Percentiles rank a stretch among this genome's conserved stretches.
Evolutionary conservation across 2,113 vertebrate species (phyloP).

Genomic region (Crocuta crocuta): DNA sequence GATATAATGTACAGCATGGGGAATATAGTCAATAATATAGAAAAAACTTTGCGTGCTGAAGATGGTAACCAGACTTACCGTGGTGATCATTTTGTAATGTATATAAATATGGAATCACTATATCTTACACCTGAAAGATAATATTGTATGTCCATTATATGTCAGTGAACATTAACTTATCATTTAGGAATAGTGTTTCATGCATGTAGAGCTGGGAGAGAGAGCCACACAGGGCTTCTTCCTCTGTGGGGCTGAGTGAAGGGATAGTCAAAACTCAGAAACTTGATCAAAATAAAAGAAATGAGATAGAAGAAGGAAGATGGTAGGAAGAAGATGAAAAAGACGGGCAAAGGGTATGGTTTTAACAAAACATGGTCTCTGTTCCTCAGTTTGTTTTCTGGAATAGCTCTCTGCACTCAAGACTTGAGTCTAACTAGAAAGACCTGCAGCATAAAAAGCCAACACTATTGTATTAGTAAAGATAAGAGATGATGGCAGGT

Average conservation of each 20-base stretch:
- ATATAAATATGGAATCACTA: background rate
- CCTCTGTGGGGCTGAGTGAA: background rate
- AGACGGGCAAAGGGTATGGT: background rate
- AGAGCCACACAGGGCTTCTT: background rate
- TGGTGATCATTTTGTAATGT: background rate
- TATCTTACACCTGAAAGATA: background rate
- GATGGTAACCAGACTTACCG: background rate
- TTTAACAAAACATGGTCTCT: background rate
- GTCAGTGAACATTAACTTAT: background rate
- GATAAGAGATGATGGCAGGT: background rate
- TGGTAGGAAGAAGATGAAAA: background rate
- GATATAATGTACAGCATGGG: background rate
- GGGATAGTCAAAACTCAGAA: background rate
- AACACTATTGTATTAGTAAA: background rate
- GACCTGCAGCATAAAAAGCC: background rate
- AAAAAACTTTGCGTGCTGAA: background rate
- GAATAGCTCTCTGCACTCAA: background rate
- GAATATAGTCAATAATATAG: background rate
- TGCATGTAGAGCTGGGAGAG: background rate
- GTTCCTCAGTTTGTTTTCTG: background rate
- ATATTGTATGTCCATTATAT: background rate
- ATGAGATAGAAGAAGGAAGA: background rate
- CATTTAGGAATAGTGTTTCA: background rate
- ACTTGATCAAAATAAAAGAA: background rate
- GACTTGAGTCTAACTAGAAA: background rate